Conservation (phyloP, 2,797 vertebrate genomes). For the Fringilla coelebs region DNA sequence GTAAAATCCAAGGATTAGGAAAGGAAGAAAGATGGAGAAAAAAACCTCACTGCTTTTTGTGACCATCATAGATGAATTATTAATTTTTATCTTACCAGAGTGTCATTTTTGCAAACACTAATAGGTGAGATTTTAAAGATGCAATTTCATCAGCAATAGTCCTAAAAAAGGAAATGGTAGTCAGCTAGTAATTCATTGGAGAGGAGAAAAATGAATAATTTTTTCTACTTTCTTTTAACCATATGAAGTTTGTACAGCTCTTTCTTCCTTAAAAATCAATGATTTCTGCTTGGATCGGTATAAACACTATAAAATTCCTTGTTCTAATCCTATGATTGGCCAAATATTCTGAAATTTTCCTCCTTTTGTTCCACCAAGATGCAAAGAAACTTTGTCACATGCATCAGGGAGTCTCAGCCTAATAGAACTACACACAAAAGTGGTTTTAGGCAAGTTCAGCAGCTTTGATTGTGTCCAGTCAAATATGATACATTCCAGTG, state of each 20-base stretch:
- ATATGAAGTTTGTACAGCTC: background rate
- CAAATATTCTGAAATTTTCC: background rate
- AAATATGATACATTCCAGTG: conserved; percentile 9
- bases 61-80: conserved; percentile 20
- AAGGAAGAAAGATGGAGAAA: conserved; percentile 8
- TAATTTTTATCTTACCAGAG: conserved; percentile 28
- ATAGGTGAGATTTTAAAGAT: background rate
- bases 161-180: background rate
- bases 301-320: background rate
- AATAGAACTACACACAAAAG: background rate
- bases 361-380: background rate
- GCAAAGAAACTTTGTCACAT: background rate
- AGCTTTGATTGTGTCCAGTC: conserved; percentile 31
- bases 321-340: background rate
- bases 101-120: conserved; percentile 20
- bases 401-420: background rate
- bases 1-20: conserved; percentile 84
- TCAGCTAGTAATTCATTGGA: background rate
- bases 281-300: background rate
- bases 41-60: conserved; percentile 33
- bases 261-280: background rate
- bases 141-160: background rate
- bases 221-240: background rate
- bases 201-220: background rate
- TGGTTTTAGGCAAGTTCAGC: background rate